Evolutionary conservation across 23 tunicate genomes (phyloP).

Genomic region (Ciona savignyi): DNA sequence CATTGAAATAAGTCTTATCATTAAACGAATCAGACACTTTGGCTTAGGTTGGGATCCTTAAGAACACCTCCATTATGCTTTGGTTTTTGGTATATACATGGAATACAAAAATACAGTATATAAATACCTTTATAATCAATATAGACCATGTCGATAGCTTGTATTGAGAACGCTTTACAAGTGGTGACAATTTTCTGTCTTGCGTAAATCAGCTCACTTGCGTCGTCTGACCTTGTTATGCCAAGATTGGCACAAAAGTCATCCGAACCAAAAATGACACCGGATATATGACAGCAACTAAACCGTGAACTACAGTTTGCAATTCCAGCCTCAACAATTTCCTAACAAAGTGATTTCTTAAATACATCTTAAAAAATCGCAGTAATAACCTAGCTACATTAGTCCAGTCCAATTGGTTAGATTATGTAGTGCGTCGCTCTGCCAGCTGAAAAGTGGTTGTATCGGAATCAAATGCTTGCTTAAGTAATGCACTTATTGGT

Average conservation of each 20-base stretch:
- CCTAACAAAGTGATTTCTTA: too few species aligned
- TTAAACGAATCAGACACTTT: too few species aligned
- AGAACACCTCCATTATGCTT: too few species aligned
- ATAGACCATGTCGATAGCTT: conserved; percentile 97
- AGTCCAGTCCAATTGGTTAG: too few species aligned
- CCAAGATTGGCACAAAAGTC: conserved; percentile 94
- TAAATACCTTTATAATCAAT: conserved; percentile 77
- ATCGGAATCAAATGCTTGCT: too few species aligned
- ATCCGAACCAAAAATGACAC: conserved; percentile 79
- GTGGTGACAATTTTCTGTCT: conserved; percentile 85
- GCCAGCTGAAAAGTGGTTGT: too few species aligned
- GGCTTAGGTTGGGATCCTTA: too few species aligned
- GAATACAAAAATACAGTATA: not conserved
- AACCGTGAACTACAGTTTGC: not conserved
- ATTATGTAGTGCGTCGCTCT: too few species aligned
- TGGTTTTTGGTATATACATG: too few species aligned
- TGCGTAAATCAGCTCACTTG: conserved; percentile 77
- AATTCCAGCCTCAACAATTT: conserved; percentile 40
- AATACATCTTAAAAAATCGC: too few species aligned
- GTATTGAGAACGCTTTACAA: conserved; percentile 63
- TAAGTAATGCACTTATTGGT: too few species aligned
- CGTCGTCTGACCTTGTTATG: conserved; percentile 46
- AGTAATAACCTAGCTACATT: too few species aligned
- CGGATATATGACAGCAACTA: conserved; percentile 22
- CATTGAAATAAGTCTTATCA: not conserved